Base-by-base conservation (phyloP, 2,888 invertebrate species). In the Malacosoma neustria region DNA sequence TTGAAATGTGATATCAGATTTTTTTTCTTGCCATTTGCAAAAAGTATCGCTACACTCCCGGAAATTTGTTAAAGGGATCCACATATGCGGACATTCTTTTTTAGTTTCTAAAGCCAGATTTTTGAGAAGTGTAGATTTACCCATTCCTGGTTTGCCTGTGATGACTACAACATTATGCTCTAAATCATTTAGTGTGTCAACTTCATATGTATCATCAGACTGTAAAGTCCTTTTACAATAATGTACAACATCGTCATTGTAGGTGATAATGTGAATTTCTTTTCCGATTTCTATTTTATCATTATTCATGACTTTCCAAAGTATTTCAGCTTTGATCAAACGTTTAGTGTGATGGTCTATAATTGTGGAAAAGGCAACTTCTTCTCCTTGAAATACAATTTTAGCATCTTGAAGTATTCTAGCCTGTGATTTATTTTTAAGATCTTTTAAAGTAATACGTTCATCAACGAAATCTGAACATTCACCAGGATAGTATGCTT, bases 41-140 rank as follows among this genome's bases (percentile, higher is more conserved):
- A 63, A 57, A 32, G 51, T 51, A 15, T 51, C 50, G 9, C 42
- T 48, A 29, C 55, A 42, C 32, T 51, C 43, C 29, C 42, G 40
- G 35, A 66, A 50, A 40, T 63, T 57, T 0, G 65, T 44, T 6
- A 51, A 48, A 3, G 60, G 54, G 32, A 66, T 57, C 65, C 66
- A 66, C 3, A 46, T 51, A 7, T 47, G 40, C 3, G 54, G 48
- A 12, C 49, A 35, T 1, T 41, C 14, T 38, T 45, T 47, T 32
- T 66, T 65, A 1, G 60, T 56, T 36, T 61, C 48, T 4, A 54
- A 36, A 3, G 64, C 46, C 9, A 66, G 38, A 42, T 62, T 60
- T 30, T 57, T 56, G 3, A 66, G 48, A 13, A 66, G 50, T 29
- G 46, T 52, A 14, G 60, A 52, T 39, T 60, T 66, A 14, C 65